Base-by-base conservation (phyloP, 1,140 invertebrate species). In the Ceratosolen fusciceps region DNA sequence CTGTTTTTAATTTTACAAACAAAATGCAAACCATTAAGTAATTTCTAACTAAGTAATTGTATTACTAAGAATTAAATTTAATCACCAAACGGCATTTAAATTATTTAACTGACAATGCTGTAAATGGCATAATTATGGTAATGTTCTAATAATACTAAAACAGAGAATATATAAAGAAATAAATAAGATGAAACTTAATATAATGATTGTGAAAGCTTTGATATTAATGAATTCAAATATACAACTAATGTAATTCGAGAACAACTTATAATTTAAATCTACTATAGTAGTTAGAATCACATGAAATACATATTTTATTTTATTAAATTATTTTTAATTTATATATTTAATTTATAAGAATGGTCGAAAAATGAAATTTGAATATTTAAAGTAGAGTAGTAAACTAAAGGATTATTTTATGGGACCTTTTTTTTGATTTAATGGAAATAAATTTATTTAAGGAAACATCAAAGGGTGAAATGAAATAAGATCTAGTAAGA, bases 401-500 rank as follows among this genome's bases (percentile, higher is more conserved):
- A 16, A 19, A 37, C 5, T n/a, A 8, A 65, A 65, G 21, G 14
- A 1, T 21, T 31, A 54, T 54, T 72, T 4, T 54, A 72, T 14
- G 34, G 47, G n/a, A 31, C 24, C n/a, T 39, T 31, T 34, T 54
- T 54, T 67, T 52, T n/a, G n/a, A n/a, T 67, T 67, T 75, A 67
- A 67, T 52, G 60, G 74, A 75, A 39, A 62, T 49, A 58, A 19
- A 39, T 62, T 62, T 34, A 14, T 39, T 72, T 73, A 56, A 67
- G 49, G 68, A 73, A 70, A 77, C 43, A 52, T 72, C 34, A 65
- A 79, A 52, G 58, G 70, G 34, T 37, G 10, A 52, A 58, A 67
- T 67, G 49, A 79, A 73, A 67, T 72, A 78, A 78, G n/a, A 73
- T 60, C 43, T 47, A 71, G 29, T 65, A 3, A 34, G 31, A 78